A percentile compares a stretch with the other conserved stretches of the same genome.
Evolutionary conservation across 53 echinoderm and acorn worm genomes (phyloP).

Genomic region (Stichopus horrens): DNA sequence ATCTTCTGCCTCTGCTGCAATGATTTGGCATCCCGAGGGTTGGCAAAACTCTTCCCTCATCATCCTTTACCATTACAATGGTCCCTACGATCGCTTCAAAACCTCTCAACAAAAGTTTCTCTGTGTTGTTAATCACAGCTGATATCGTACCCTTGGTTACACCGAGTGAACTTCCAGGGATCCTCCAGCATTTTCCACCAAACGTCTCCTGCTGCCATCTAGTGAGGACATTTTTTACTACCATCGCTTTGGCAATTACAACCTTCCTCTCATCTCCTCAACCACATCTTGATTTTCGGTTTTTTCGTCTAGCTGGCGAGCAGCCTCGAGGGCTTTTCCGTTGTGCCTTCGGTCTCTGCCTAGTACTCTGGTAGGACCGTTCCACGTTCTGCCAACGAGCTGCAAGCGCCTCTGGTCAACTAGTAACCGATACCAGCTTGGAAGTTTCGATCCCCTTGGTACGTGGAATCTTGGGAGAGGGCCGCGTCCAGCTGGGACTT

Average conservation of each 20-base stretch:
- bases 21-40: neutral
- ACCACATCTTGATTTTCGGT: neutral
- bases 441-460: conserved; percentile 98
- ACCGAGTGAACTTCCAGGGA: neutral
- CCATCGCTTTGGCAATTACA: neutral
- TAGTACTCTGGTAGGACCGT: neutral
- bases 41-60: neutral
- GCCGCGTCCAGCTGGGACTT: conserved; percentile 96
- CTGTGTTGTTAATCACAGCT: neutral
- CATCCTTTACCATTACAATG: neutral
- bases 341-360: neutral
- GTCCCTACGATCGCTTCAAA: neutral
- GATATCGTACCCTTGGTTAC: neutral
- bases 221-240: conserved; percentile 4
- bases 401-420: conserved; percentile 41
- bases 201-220: conserved; percentile 1
- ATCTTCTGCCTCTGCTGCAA: no score
- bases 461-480: conserved; percentile 97
- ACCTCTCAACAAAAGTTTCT: neutral
- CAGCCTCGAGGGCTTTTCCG: neutral
- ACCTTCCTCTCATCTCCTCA: conserved; percentile 8
- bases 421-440: conserved; percentile 85
- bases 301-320: neutral
- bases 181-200: neutral
- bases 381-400: neutral